These are phyloP conservation scores for Dryobotodes eremita DNA, from an alignment of 2,888 invertebrate species.

Conservation along the genomic window DNA sequence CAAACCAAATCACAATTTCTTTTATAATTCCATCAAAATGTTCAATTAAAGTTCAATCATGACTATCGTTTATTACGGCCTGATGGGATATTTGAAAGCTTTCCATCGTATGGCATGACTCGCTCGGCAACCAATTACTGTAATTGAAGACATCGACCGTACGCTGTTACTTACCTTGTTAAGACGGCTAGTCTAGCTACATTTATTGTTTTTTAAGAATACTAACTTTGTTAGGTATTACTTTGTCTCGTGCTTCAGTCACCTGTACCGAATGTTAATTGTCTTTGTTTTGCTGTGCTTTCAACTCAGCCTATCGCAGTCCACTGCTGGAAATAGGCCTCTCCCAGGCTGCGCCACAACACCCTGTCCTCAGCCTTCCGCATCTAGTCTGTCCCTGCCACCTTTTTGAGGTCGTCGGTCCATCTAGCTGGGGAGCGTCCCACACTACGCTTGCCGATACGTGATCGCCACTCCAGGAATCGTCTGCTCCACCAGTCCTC, in stretches of 20 bases:
- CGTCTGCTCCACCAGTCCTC: no score
- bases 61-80: conserved; percentile 27
- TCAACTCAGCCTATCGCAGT: no score
- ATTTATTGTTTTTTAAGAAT: background rate
- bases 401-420: no score
- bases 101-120: conserved; percentile 69
- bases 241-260: background rate
- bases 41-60: conserved; percentile 35
- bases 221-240: background rate
- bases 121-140: conserved; percentile 60
- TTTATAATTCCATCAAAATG: conserved; percentile 25
- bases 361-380: no score
- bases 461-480: no score
- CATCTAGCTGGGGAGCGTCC: no score
- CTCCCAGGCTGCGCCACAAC: no score
- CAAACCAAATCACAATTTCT: conserved; percentile 13
- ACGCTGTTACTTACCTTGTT: conserved; percentile 26
- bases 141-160: conserved; percentile 62
- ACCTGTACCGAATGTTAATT: background rate
- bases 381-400: no score
- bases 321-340: no score
- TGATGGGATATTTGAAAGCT: conserved; percentile 70
- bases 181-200: background rate
- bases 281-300: background rate
- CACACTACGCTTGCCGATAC: no score